Base-by-base conservation (phyloP, 2,113 vertebrate genomes). In the Murina feae region DNA sequence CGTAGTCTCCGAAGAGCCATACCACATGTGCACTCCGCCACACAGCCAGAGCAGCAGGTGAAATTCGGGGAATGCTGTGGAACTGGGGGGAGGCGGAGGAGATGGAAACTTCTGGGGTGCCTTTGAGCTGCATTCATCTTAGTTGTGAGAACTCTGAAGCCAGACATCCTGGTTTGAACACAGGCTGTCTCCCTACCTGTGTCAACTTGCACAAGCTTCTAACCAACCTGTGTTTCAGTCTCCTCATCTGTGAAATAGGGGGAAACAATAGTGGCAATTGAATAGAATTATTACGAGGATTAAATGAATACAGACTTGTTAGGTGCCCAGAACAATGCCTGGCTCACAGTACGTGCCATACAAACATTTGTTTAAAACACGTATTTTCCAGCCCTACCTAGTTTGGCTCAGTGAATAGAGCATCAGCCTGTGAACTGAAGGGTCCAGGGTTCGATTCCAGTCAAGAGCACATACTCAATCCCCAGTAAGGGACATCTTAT, bases 1-100 rank as follows among this genome's bases (percentile, higher is more conserved):
- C 2, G 0, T 21, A 18, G 75, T 75, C 92, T 90, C 74, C 3
- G 80, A 92, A 85, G 89, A 97, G 39, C 83, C 93, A 95, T 80
- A 80, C 75, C 91, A 89, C 75, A 55, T 75, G 86, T 83, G 69
- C 6, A n/a, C 66, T 47, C 51, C 7, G 39, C 83, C 30, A 63
- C 95, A 90, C 74, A 91, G 85, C 60, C 96, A 90, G 88, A 89
- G 35, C 55, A 89, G 92, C 96, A 95, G 90, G 95, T 94, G 95
- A 95, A 71, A 93, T 92, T 66, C 42, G 25, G 78, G 21, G 21
- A 81, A 20, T 78, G 76, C 37, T 68, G 28, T 9, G 47, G 75
- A 21, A 71, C 0, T 49, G 75, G 20, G 42, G 49, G 37, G 42
- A 71, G 11, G 51, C 21, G 20, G 84, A 82, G 60, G 17, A 89